Evolutionary conservation across 92 coral and sea anemone genomes (phyloP).

Genomic region (Palythoa grandis): DNA sequence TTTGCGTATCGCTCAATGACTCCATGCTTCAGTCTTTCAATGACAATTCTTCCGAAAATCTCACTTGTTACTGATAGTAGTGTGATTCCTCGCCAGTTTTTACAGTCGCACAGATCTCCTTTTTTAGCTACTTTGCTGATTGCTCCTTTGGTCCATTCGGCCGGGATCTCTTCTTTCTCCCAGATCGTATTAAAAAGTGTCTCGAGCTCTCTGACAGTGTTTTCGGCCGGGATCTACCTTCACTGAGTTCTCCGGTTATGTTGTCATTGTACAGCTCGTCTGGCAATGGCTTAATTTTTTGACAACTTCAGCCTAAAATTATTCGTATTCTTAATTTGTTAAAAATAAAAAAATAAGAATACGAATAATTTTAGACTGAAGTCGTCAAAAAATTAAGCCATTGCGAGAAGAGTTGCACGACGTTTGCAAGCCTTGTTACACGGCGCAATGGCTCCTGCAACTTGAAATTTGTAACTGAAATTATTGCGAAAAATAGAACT

Average conservation of each 20-base stretch:
- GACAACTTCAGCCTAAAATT: too few relatives aligned
- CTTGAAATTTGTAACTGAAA: too few relatives aligned
- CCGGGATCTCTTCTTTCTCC: constrained; percentile 9
- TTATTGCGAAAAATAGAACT: too few relatives aligned
- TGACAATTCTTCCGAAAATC: neutral
- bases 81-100: neutral
- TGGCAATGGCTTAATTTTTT: too few relatives aligned
- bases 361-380: too few relatives aligned
- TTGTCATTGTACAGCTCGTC: too few relatives aligned
- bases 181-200: neutral
- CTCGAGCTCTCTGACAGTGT: neutral
- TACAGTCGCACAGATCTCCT: neutral
- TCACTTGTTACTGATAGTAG: constrained; percentile 5
- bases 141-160: neutral
- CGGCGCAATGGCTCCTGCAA: too few relatives aligned
- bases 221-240: constrained; percentile 6
- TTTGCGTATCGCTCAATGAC: neutral
- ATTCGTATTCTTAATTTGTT: too few relatives aligned
- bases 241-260: neutral
- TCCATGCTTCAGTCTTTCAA: constrained; percentile 17
- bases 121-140: neutral
- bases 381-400: too few relatives aligned
- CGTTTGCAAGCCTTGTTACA: too few relatives aligned
- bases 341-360: too few relatives aligned
- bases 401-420: too few relatives aligned